A percentile compares a stretch with the other conserved stretches of the same genome.
phyloP scores from a whole-genome alignment of 2,888 invertebrate genomes.

The Lasioglossum morio region DNA sequence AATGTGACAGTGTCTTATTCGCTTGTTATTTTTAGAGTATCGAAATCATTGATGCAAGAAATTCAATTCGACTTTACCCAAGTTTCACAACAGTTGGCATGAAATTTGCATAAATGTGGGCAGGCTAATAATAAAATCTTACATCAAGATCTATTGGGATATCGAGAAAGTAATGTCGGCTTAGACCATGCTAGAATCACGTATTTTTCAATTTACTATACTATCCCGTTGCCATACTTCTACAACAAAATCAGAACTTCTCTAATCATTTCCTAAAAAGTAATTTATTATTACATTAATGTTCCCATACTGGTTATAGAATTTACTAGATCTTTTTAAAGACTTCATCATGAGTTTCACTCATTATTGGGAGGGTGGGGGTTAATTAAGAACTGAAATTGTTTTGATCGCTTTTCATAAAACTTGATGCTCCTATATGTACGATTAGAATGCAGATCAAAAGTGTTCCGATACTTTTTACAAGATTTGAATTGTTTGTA shows the following conservation, averaged over 20 bases:
- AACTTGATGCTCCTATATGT: no score
- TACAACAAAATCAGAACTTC: background rate
- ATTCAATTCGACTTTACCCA: background rate
- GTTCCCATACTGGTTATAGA: no score
- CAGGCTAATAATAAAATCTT: background rate
- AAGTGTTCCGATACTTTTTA: no score
- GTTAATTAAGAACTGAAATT: no score
- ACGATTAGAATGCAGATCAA: no score
- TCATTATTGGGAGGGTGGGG: no score
- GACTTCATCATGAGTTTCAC: no score
- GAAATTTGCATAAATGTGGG: background rate
- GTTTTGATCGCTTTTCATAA: no score
- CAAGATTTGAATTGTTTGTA: no score
- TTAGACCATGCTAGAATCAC: background rate
- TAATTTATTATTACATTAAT: background rate
- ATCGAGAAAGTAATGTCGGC: background rate
- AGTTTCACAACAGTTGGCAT: slow-evolving; percentile 8
- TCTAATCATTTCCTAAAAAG: background rate
- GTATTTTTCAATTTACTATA: background rate
- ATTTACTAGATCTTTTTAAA: no score
- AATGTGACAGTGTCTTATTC: background rate
- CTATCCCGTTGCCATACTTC: background rate
- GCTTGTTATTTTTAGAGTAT: background rate
- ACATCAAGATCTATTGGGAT: background rate
- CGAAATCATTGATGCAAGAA: background rate